Base-by-base conservation (phyloP, 2,888 invertebrate genomes). In the Philhelius pedissequus region DNA sequence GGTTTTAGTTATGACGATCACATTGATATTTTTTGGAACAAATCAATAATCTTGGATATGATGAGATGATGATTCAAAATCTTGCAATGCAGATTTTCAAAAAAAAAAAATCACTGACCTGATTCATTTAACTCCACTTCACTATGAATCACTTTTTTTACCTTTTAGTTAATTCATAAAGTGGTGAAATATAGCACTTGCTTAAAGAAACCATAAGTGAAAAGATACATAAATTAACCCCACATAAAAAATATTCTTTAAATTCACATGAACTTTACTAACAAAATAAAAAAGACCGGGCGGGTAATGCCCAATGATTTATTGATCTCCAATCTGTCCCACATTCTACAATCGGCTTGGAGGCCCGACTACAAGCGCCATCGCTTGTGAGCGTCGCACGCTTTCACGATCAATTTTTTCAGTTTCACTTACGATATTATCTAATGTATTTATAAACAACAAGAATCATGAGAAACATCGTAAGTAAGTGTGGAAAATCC, bases 401-500 rank as follows among this genome's bases (percentile, higher is more conserved):
- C 27, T 18, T 30, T 27, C 27, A 27, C 15, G 15, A 27, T 52
- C 52, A 30, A 52, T 52, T 8, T 25, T 27, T 27, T 32, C 35
- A 27, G 0, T 35, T 56, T 32, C 56, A 56, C 15, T 20, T 20
- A 32, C 25, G 15, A 48, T 48, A 25, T 48, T 25, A 48, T 48
- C 48, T 27, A 15, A 52, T 30, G 3, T 54, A 32, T 13, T 18
- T 32, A 54, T 32, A 20, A 32, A 56, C 32, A 30, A 13, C 6
- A 32, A n/a, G 30, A 20, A 27, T 32, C 56, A 56, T 35, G 20
- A 56, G 7, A 56, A 56, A 32, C 32, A 56, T 35, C 56, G 32
- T 56, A 7, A 56, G 32, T 56, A 7, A 56, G 20, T 56, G 56
- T 56, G 56, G 56, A 56, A 56, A 56, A 56, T 35, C 56, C 56